phyloP scores from a whole-genome alignment of 1,140 invertebrate species.

The Drosophila ercepeae region DNA sequence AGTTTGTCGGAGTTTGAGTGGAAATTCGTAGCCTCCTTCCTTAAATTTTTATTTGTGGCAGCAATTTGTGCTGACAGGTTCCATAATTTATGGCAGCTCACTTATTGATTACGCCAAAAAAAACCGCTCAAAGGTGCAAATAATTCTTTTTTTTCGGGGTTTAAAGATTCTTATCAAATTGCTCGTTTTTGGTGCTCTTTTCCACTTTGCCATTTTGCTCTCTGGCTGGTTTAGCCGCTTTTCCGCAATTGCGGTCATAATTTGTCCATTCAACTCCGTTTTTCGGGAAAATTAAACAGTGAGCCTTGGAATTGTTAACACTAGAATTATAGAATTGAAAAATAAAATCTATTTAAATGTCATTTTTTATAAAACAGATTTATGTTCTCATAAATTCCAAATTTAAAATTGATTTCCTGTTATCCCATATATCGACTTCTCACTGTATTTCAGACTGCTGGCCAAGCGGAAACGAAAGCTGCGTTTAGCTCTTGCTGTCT shows the following conservation, averaged over 20 bases:
- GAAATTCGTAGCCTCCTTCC: not conserved
- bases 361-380: too few species aligned
- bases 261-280: conserved; percentile 32
- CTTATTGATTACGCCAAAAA: conserved; percentile 65
- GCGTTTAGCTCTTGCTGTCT: conserved; percentile 16
- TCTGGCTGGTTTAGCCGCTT: conserved; percentile 22
- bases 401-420: not conserved
- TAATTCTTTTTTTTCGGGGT: conserved; percentile 11
- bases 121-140: conserved; percentile 30
- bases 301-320: not conserved
- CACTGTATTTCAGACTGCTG: conserved; percentile 44
- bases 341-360: too few species aligned
- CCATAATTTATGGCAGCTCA: conserved; percentile 72
- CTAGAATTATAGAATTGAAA: too few species aligned
- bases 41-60: conserved; percentile 52
- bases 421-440: not conserved
- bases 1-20: conserved; percentile 18
- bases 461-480: conserved; percentile 66
- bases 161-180: conserved; percentile 55
- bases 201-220: conserved; percentile 1
- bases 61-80: conserved; percentile 64
- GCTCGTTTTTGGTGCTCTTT: conserved; percentile 12
- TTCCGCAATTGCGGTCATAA: conserved; percentile 47
- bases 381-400: too few species aligned
- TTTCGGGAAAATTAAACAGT: conserved; percentile 21